phyloP scores from a whole-genome alignment of 2,113 vertebrate species.

The Pyrgilauda ruficollis region DNA sequence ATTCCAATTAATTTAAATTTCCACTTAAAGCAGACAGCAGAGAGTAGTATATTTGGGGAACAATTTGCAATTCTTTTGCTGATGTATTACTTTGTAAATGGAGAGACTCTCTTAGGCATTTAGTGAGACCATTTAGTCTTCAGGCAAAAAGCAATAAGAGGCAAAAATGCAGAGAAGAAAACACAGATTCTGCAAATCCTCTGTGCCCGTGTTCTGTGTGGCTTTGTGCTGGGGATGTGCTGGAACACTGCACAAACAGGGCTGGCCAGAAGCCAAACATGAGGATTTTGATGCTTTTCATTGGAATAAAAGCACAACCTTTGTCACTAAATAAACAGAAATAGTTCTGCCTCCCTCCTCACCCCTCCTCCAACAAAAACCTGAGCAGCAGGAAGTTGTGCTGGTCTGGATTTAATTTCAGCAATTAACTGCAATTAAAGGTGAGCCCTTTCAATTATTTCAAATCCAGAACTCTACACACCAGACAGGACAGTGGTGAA shows the following conservation, averaged over 20 bases:
- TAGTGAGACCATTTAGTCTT: constrained; percentile 6
- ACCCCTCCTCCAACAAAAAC: background rate
- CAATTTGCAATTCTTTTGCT: constrained; percentile 30
- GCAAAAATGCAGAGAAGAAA: background rate
- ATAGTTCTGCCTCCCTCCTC: background rate
- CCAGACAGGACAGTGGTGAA: background rate
- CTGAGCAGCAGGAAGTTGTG: background rate
- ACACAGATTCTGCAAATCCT: background rate
- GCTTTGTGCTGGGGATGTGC: background rate
- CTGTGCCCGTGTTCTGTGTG: background rate
- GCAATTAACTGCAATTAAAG: background rate
- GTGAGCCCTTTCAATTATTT: background rate
- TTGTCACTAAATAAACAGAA: background rate
- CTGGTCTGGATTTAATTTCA: background rate
- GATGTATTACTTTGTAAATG: constrained; percentile 23
- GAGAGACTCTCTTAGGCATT: background rate
- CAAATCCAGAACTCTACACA: background rate
- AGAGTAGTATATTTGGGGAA: constrained; percentile 9
- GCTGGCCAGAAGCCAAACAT: background rate
- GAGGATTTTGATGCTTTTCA: background rate
- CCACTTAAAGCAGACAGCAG: background rate
- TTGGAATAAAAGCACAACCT: background rate
- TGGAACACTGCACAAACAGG: background rate
- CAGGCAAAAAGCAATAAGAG: background rate
- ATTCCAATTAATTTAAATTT: constrained; percentile 51